Evolutionary conservation across 1,140 invertebrate genomes (phyloP).

Genomic region (Phymorhynchus buccinoides): DNA sequence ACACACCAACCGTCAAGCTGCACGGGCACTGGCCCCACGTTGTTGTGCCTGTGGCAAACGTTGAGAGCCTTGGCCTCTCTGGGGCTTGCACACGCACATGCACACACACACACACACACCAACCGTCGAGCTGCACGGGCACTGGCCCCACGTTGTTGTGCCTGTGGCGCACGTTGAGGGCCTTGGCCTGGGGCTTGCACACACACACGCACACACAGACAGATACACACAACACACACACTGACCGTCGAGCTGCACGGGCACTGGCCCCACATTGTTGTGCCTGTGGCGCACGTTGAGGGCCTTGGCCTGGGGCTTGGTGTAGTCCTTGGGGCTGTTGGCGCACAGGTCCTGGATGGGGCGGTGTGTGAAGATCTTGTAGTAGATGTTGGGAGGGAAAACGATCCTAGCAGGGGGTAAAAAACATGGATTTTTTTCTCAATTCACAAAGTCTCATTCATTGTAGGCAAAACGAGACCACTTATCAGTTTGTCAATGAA

Average conservation of each 20-base stretch:
- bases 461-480: no score
- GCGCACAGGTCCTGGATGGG: slow-evolving; percentile 73
- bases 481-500: no score
- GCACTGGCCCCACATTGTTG: slow-evolving; percentile 47
- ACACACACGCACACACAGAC: slow-evolving; percentile 5
- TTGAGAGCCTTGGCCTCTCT: slow-evolving; percentile 51
- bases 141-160: slow-evolving; percentile 54
- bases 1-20: neutral
- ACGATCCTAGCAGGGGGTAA: slow-evolving; percentile 65
- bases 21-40: neutral
- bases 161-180: slow-evolving; percentile 60
- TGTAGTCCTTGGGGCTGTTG: slow-evolving; percentile 73
- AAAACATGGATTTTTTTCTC: no score
- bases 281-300: slow-evolving; percentile 63
- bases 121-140: neutral
- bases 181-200: slow-evolving; percentile 57
- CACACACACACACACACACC: neutral
- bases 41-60: slow-evolving; percentile 64
- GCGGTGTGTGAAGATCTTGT: slow-evolving; percentile 74
- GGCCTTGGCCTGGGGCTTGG: slow-evolving; percentile 58
- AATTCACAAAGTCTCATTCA: no score
- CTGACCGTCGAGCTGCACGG: neutral
- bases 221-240: no score
- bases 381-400: slow-evolving; percentile 75
- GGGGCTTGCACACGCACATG: no score